Evolutionary conservation across 2,797 vertebrate genomes (phyloP).

Genomic region (Trematomus bernacchii): DNA sequence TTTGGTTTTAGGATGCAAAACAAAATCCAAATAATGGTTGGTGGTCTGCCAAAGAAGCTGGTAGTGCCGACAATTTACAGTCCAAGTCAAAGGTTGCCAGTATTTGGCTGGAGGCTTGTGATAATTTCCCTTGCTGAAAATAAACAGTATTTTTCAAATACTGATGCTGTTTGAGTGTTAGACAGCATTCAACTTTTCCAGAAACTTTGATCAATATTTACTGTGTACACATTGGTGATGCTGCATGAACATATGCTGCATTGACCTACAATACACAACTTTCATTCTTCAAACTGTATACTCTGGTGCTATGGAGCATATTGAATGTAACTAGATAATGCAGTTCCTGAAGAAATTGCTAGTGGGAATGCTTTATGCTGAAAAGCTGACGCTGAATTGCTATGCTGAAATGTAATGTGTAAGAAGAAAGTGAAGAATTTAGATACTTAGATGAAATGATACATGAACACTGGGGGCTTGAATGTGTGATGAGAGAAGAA

Average conservation of each 20-base stretch:
- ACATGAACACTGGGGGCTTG: no score
- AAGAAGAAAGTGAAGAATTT: no score
- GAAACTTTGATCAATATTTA: slow-evolving; percentile 50
- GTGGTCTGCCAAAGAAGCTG: slow-evolving; percentile 45
- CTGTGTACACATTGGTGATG: slow-evolving; percentile 11
- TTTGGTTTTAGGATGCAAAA: slow-evolving; percentile 25
- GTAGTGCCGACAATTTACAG: slow-evolving; percentile 28
- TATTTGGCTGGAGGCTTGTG: slow-evolving; percentile 47
- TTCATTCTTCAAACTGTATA: slow-evolving; percentile 43
- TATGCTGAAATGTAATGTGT: no score
- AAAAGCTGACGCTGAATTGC: no score
- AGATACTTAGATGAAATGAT: no score
- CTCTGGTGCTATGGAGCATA: slow-evolving; percentile 31
- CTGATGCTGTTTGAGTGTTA: slow-evolving; percentile 13
- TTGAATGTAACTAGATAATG: slow-evolving; percentile 30
- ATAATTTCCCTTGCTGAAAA: slow-evolving; percentile 53
- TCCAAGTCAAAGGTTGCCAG: slow-evolving; percentile 47
- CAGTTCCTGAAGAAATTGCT: no score
- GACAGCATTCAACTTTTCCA: slow-evolving; percentile 31
- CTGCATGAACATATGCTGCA: slow-evolving; percentile 41
- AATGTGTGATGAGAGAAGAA: no score
- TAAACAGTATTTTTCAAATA: slow-evolving; percentile 36
- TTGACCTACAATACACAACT: slow-evolving; percentile 46
- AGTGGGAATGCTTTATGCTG: no score
- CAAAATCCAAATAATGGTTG: slow-evolving; percentile 36